Evolutionary conservation across 1,140 invertebrate genomes (phyloP).

Genomic region (Diabrotica virgifera): DNA sequence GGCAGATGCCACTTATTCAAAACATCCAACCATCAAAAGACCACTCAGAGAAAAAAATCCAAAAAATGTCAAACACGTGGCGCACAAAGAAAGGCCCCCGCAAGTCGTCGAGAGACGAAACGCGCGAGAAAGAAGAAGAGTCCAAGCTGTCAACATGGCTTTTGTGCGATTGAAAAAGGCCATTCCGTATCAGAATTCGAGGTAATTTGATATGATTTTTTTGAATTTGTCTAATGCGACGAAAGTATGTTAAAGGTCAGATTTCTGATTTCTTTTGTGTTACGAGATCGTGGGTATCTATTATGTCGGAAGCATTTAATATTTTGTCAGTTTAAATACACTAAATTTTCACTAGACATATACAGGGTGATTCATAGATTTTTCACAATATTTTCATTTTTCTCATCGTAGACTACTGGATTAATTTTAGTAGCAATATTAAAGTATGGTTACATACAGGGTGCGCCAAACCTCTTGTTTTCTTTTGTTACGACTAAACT

Average conservation of each 20-base stretch:
- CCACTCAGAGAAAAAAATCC: slow-evolving; percentile 26
- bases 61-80: slow-evolving; percentile 37
- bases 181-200: slow-evolving; percentile 50
- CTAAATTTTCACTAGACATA: neutral
- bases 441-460: too few relatives aligned
- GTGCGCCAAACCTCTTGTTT: too few relatives aligned
- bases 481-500: too few relatives aligned
- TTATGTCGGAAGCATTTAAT: neutral
- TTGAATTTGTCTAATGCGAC: neutral
- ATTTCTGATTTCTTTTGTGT: slow-evolving; percentile 4
- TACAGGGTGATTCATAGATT: neutral
- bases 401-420: too few relatives aligned
- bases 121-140: slow-evolving; percentile 55
- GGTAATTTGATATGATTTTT: slow-evolving; percentile 32
- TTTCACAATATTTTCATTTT: neutral
- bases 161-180: slow-evolving; percentile 52
- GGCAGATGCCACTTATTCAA: slow-evolving; percentile 21
- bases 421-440: too few relatives aligned
- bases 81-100: slow-evolving; percentile 45
- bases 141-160: slow-evolving; percentile 58
- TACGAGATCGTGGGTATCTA: neutral
- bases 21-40: slow-evolving; percentile 5
- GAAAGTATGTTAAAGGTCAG: slow-evolving; percentile 1
- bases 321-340: neutral
- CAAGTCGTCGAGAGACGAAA: slow-evolving; percentile 58